Evolutionary conservation across 2,797 vertebrate genomes (phyloP), one percentile per base, ranked within the genome.

Genomic region (Lepilemur septentrionalis): DNA sequence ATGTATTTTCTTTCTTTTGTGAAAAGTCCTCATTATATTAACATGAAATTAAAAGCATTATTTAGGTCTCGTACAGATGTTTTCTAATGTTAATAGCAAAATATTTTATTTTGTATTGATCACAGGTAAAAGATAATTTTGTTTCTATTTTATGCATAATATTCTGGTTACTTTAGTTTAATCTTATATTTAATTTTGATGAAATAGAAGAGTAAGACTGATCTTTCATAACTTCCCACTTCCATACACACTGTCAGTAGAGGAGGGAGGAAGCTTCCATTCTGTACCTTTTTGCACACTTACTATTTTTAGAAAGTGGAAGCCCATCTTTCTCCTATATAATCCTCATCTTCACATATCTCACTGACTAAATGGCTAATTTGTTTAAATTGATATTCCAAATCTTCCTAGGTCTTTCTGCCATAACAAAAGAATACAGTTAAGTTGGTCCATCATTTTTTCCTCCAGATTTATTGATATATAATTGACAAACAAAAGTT

Each of bases 51-150:
- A 75, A 67, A 91, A 72, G 9, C 5, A 48, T 73, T 73, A 46
- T 72, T 43, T 50, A 73, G 63, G 52, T 57, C 43, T 91, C 82
- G 65, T 85, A 55, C 85, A 30, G 55, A 17, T 43, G 63, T 73
- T 78, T 88, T 41, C 88, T 79, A 89, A 82, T 73, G 35, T 81
- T 91, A 91, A 81, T n/a, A 50, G 1, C 18, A 78, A 92, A 92
- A 85, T 41, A 89, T 88, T 97, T 87, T 90, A 76, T 83, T 92
- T 83, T 84, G 73, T 50, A 52, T 38, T 85, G 93, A 78, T 89
- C 69, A 87, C 32, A 94, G 65, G 76, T 76, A 61, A 86, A 96
- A 91, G 35, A 83, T 55, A 57, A 91, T 50, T 18, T 28, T 93
- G 46, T 85, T 93, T 91, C 67, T 89, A 25, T 63, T 85, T 84